Percentiles rank a stretch among this genome's conserved stretches.
Evolutionary conservation across 2,888 invertebrate genomes (phyloP).

Genomic region (Tuberolachnus salignus): DNA sequence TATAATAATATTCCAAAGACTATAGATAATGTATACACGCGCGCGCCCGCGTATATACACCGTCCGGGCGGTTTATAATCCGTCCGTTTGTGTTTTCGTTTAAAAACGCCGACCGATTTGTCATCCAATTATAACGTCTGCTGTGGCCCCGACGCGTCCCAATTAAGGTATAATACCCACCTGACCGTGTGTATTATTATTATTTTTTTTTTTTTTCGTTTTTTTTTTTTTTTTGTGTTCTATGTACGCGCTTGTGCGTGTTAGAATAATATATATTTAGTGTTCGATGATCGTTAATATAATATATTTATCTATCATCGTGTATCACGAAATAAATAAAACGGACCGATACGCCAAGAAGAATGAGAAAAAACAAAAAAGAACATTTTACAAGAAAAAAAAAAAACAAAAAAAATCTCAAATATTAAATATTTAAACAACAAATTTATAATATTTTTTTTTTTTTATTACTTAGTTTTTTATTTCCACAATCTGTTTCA

Average conservation of each 20-base stretch:
- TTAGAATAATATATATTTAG: no score
- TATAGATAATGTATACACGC: background rate
- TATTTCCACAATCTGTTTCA: no score
- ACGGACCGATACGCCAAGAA: background rate
- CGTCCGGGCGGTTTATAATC: conserved; percentile 31
- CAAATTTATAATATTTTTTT: no score
- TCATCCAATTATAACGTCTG: conserved; percentile 50
- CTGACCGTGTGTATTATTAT: background rate
- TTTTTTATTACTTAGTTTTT: no score
- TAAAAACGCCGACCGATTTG: conserved; percentile 54
- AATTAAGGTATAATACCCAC: conserved; percentile 43
- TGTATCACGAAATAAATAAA: background rate
- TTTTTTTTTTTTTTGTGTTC: no score
- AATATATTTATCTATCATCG: no score
- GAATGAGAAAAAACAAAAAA: no score
- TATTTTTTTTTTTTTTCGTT: no score
- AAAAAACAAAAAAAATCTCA: no score
- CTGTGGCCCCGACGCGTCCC: conserved; percentile 19
- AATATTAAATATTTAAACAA: no score
- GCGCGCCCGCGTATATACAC: background rate
- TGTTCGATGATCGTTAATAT: background rate
- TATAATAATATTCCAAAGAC: background rate
- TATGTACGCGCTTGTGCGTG: no score
- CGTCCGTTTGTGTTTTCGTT: conserved; percentile 38
- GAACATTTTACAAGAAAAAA: no score